Evolutionary conservation across 2,888 invertebrate genomes (phyloP), one percentile per base, ranked within the genome.

Genomic region (Clistopyga incitator): DNA sequence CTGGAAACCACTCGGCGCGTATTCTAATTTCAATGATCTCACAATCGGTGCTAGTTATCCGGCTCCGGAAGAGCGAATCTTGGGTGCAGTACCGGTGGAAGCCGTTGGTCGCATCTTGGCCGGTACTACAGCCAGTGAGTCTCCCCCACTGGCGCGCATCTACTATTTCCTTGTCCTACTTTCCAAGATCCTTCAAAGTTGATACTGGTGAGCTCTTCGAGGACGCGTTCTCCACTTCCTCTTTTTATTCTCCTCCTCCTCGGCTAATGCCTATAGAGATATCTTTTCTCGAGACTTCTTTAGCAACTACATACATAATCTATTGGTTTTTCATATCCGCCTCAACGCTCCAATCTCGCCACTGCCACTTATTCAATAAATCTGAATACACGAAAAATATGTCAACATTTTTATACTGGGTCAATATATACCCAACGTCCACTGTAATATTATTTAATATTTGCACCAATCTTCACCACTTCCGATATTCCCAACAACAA

Each of bases 41-140:
- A 79, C 65, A 79, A 79, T 65, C 47, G 72, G 10, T 65, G 72
- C 72, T 72, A 67, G 72, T 79, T 79, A 65, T 79, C 54, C 47
- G 25, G 47, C 29, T 71, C 59, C 72, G 65, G 34, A 47, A 56
- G 65, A 65, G 45, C 29, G 54, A 79, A 72, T 79, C 65, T 79
- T 50, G 45, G 72, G 59, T 71, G 42, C 45, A 75, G 47, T 47
- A 50, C 70, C 20, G 18, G 67, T 71, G 38, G 67, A 78, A 52
- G 34, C 56, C 67, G 67, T 78, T 65, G 78, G 71, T 71, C 50
- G 71, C 67, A 59, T 71, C 71, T 64, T 42, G 45, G 15, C 38
- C 23, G 50, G n/a, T 67, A 47, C 50, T 29, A 72, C 23, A 59
- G 74, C 38, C 34, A 61, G 50, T 50, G 47, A 64, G 50, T 50